Evolutionary conservation across 2,797 vertebrate genomes (phyloP).

Genomic region (Linurgus olivaceus): DNA sequence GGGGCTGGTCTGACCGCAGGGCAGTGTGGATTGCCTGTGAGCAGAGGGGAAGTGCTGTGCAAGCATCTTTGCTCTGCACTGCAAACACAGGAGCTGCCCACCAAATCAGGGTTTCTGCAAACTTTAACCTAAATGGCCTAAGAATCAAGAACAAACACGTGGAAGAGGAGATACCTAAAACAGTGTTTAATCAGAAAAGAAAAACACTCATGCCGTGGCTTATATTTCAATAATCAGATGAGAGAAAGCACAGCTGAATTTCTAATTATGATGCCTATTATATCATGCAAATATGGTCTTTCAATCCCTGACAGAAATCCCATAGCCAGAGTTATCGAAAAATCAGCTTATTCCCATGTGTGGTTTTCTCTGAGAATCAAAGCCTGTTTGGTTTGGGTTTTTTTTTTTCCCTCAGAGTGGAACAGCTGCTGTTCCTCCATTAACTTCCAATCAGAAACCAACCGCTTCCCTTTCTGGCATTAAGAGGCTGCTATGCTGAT

Average conservation of each 20-base stretch:
- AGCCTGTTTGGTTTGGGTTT: background rate
- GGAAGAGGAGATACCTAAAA: background rate
- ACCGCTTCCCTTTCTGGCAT: background rate
- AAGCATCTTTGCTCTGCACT: background rate
- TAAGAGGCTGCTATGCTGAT: background rate
- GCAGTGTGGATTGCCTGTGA: background rate
- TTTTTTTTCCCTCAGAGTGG: background rate
- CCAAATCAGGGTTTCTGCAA: background rate
- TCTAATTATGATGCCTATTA: background rate
- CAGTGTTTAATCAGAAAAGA: background rate
- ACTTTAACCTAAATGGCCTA: background rate
- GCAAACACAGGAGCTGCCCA: background rate
- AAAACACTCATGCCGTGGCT: background rate
- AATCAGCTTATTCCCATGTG: background rate
- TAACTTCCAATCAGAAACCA: background rate
- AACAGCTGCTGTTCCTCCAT: conserved; percentile 2
- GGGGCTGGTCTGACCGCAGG: accelerated
- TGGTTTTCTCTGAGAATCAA: background rate
- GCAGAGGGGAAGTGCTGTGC: background rate
- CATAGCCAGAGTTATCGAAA: background rate
- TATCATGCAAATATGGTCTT: background rate
- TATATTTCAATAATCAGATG: background rate
- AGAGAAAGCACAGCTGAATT: background rate
- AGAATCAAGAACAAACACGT: background rate
- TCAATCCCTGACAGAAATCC: background rate